A percentile compares a stretch with the other conserved stretches of the same genome.
Evolutionary conservation across 2,888 invertebrate genomes (phyloP).

Genomic region (Epirrhoe alternata): DNA sequence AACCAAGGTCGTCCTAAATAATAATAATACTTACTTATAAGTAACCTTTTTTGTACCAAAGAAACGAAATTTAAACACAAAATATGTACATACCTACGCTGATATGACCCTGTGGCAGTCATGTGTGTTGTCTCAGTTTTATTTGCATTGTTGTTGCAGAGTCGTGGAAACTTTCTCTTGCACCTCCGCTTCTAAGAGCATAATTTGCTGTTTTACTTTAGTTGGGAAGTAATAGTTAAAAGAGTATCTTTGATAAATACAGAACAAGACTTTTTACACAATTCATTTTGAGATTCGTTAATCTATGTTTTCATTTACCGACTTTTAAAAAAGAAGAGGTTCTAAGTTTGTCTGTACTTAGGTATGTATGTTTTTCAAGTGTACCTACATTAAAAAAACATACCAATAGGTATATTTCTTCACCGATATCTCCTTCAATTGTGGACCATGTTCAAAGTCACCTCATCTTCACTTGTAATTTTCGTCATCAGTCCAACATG

Average conservation of each 20-base stretch:
- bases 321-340: too few relatives aligned
- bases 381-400: too few relatives aligned
- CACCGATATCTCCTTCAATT: too few relatives aligned
- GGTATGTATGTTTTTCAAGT: too few relatives aligned
- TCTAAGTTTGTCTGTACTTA: too few relatives aligned
- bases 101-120: slow-evolving; percentile 20
- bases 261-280: not conserved
- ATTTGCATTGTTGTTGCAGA: slow-evolving; percentile 10
- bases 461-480: too few relatives aligned
- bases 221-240: slow-evolving; percentile 3
- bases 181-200: slow-evolving; percentile 3
- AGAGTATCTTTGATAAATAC: not conserved
- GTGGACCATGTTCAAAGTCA: too few relatives aligned
- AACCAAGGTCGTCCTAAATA: too few relatives aligned
- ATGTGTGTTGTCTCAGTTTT: slow-evolving; percentile 4
- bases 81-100: not conserved
- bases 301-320: too few relatives aligned
- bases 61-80: not conserved
- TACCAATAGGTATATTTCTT: too few relatives aligned
- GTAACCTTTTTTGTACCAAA: not conserved
- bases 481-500: too few relatives aligned
- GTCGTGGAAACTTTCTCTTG: slow-evolving; percentile 8
- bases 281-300: not conserved
- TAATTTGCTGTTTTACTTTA: slow-evolving; percentile 10
- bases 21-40: too few relatives aligned